A percentile compares a stretch with the other conserved stretches of the same genome.
Evolutionary conservation across 2,888 invertebrate species (phyloP).

Genomic region (Trichopoda pennipes): DNA sequence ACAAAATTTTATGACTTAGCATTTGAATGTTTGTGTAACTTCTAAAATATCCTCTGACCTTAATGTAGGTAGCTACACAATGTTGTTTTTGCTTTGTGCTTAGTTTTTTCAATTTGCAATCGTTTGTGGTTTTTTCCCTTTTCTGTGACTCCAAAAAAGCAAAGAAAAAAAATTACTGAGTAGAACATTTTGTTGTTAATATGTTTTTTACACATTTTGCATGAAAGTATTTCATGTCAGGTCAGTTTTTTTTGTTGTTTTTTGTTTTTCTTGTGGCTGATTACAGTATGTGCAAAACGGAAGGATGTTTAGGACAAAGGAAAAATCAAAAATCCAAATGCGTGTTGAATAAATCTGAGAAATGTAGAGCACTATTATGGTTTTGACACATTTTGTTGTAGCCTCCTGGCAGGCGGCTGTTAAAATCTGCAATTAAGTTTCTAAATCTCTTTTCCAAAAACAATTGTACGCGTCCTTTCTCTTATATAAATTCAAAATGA

Average conservation of each 20-base stretch:
- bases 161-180: conserved; percentile 14
- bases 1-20: not conserved
- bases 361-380: not conserved
- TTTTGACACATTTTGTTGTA: not conserved
- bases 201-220: not conserved
- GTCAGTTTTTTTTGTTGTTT: conserved; percentile 5
- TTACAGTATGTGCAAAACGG: conserved; percentile 26
- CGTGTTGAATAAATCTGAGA: not conserved
- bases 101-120: conserved; percentile 32
- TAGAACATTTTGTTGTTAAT: not conserved
- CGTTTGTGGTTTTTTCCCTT: conserved; percentile 17
- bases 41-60: conserved; percentile 35
- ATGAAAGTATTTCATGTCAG: conserved; percentile 19
- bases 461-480: too few species aligned
- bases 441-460: too few species aligned
- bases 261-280: not conserved
- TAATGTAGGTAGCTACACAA: conserved; percentile 29
- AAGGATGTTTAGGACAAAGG: conserved; percentile 15
- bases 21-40: not conserved
- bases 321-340: not conserved
- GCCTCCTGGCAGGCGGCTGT: too few species aligned
- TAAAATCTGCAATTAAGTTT: too few species aligned
- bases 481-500: too few species aligned
- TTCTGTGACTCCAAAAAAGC: not conserved
- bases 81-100: conserved; percentile 16